Percentiles rank a stretch among this genome's conserved stretches.
Conservation (phyloP, 2,797 vertebrate genomes). For the Neosalanx taihuensis region DNA sequence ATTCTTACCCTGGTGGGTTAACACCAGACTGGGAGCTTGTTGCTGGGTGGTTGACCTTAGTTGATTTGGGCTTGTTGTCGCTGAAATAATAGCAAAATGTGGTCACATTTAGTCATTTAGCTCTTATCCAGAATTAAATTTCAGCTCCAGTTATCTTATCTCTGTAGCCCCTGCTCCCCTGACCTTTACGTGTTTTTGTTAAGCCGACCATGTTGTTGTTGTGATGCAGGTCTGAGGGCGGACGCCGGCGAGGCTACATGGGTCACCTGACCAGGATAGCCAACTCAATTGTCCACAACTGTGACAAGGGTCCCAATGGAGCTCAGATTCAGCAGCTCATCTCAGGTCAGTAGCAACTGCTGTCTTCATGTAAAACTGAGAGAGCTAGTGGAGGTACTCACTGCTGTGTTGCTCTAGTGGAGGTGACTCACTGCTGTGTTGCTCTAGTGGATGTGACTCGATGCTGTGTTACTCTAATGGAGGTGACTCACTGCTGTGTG, state of each 20-base stretch:
- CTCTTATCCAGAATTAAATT: too few species aligned
- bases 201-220: constrained; percentile 21
- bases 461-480: constrained; percentile 48
- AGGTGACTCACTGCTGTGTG: constrained; percentile 41
- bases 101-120: too few species aligned
- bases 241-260: constrained; percentile 94
- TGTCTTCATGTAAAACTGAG: too few species aligned
- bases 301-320: constrained; percentile 93
- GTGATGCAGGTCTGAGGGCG: constrained; percentile 85
- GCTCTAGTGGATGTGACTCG: not conserved
- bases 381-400: too few species aligned
- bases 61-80: not conserved
- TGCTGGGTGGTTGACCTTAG: not conserved
- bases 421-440: too few species aligned
- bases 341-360: constrained; percentile 72
- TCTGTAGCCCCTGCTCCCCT: not conserved
- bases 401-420: too few species aligned
- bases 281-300: constrained; percentile 94
- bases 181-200: not conserved
- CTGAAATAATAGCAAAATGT: too few species aligned
- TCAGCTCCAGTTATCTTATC: not conserved
- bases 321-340: constrained; percentile 85
- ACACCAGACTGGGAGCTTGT: not conserved
- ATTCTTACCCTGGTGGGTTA: not conserved
- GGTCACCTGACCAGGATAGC: constrained; percentile 98